phyloP scores from a whole-genome alignment of 2,113 vertebrate genomes.

The Chelonoidis abingdonii region DNA sequence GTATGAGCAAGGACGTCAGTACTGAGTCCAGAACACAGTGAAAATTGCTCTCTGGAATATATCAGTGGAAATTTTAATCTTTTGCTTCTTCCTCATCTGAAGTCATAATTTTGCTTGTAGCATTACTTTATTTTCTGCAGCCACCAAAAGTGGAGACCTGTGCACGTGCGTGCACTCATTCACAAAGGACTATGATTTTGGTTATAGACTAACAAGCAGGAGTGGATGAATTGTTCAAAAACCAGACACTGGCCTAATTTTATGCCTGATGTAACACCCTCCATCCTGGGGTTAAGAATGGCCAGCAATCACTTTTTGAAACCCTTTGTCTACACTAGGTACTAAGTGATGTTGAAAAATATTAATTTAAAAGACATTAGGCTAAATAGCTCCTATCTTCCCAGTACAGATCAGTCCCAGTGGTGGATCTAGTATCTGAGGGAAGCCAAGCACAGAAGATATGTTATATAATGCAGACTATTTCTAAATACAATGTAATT shows the following conservation, averaged over 20 bases:
- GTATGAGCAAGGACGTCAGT: background rate
- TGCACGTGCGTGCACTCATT: accelerated
- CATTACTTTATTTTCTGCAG: background rate
- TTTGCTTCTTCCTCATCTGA: background rate
- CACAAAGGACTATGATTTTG: background rate
- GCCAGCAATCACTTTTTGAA: accelerated
- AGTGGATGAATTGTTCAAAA: background rate
- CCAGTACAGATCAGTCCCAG: background rate
- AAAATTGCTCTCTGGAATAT: background rate
- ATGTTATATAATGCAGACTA: accelerated
- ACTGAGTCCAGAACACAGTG: background rate
- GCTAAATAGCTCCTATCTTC: background rate
- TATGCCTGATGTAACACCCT: accelerated
- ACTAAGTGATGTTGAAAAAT: background rate
- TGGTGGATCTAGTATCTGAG: background rate
- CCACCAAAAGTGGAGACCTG: background rate
- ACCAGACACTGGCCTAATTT: background rate
- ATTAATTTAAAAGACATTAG: background rate
- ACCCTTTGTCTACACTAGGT: background rate
- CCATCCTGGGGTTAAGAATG: background rate
- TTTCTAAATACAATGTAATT: background rate
- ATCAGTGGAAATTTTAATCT: background rate
- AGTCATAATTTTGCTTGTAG: background rate
- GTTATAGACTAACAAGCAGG: background rate
- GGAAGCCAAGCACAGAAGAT: background rate